Evolutionary conservation across 37 sponge, comb jelly and placozoan genomes (phyloP).

Genomic region (Cladorhizidae sp.): DNA sequence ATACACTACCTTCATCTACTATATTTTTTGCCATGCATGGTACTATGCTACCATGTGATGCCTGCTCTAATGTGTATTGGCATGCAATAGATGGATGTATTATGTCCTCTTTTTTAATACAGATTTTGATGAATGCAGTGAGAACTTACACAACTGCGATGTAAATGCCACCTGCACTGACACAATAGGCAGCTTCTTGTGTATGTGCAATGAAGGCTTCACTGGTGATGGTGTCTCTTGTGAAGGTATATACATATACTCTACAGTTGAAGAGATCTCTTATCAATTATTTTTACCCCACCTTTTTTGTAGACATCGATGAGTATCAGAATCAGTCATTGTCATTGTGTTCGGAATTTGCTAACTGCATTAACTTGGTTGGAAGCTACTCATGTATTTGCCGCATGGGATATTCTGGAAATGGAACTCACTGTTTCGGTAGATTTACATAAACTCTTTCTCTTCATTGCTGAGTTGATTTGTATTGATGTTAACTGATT

Average conservation of each 20-base stretch:
- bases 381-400: constrained; percentile 53
- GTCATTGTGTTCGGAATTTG: no score
- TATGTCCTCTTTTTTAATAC: no score
- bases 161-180: constrained; percentile 28
- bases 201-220: constrained; percentile 33
- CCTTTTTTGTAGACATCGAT: no score
- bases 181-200: constrained; percentile 34
- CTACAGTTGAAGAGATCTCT: no score
- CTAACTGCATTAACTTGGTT: constrained; percentile 26
- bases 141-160: neutral
- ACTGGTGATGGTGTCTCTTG: constrained; percentile 14
- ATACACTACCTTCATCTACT: no score
- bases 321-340: no score
- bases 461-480: neutral
- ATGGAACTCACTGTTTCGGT: constrained; percentile 30
- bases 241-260: neutral
- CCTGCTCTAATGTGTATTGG: no score
- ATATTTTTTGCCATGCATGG: no score
- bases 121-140: neutral
- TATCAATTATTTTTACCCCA: no score
- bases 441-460: neutral
- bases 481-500: neutral
- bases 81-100: no score
- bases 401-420: constrained; percentile 30
- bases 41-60: no score